A percentile compares a stretch with the other conserved stretches of the same genome.
These are phyloP conservation scores for Heterotis niloticus DNA, from an alignment of 2,113 vertebrate species.

Conservation along the genomic window DNA sequence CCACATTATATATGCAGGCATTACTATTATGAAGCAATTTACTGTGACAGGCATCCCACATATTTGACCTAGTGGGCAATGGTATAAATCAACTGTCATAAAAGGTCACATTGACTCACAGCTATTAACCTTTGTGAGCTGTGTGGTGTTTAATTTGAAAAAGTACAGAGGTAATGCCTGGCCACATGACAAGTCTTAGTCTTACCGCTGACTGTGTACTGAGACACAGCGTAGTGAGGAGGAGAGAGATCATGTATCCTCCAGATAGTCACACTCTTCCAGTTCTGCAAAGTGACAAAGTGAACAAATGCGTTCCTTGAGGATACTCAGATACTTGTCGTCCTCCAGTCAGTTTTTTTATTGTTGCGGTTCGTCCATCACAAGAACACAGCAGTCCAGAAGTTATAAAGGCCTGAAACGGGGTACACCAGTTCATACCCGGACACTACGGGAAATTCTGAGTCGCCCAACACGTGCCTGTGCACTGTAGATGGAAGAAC, in stretches of 20 bases:
- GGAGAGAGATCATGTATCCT: neutral
- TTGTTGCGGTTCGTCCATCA: too few species aligned
- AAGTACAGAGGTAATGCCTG: neutral
- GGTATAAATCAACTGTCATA: constrained; percentile 18
- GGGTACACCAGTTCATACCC: too few species aligned
- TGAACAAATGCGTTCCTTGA: too few species aligned
- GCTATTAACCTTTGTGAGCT: constrained; percentile 30
- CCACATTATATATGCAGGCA: constrained; percentile 55
- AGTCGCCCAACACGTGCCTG: too few species aligned
- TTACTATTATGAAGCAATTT: constrained; percentile 51
- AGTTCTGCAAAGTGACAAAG: too few species aligned
- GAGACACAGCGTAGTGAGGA: neutral
- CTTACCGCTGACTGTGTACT: neutral
- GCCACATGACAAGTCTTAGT: neutral
- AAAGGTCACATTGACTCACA: constrained; percentile 34
- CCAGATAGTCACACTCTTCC: neutral
- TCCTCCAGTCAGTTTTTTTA: too few species aligned
- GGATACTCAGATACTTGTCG: too few species aligned
- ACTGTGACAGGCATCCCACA: constrained; percentile 34
- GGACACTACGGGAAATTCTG: too few species aligned
- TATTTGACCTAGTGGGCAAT: constrained; percentile 33
- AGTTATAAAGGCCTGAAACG: too few species aligned
- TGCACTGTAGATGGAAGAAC: too few species aligned
- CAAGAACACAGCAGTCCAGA: too few species aligned
- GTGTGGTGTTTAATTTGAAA: constrained; percentile 13